These are phyloP conservation scores for Paguma larvata DNA, from an alignment of 2,797 vertebrate species.

Conservation along the genomic window DNA sequence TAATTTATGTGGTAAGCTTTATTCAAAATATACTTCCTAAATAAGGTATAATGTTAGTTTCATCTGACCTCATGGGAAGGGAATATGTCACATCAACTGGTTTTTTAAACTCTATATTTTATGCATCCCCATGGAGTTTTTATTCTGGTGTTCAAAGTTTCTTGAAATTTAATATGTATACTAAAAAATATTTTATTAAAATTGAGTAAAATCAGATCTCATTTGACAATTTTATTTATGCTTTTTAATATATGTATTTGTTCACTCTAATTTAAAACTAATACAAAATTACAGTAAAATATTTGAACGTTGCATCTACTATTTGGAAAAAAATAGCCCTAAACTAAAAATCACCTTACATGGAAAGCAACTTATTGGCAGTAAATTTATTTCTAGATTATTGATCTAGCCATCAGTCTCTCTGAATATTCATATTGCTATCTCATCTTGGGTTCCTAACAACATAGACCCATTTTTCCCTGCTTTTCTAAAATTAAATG, in stretches of 20 bases:
- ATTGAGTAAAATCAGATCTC: constrained; percentile 32
- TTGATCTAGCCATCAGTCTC: not conserved
- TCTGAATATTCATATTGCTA: not conserved
- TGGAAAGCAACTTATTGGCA: not conserved
- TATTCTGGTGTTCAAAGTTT: constrained; percentile 21
- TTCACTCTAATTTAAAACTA: constrained; percentile 54
- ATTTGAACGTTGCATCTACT: not conserved
- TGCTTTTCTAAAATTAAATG: constrained; percentile 23
- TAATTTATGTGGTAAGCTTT: constrained; percentile 42
- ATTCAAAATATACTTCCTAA: constrained; percentile 12
- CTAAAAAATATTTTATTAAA: constrained; percentile 40
- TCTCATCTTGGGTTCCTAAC: constrained; percentile 25
- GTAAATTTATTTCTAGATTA: constrained; percentile 47
- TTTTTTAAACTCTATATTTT: constrained; percentile 32
- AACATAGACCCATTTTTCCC: not conserved
- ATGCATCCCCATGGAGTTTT: not conserved
- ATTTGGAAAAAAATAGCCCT: not conserved
- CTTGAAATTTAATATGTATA: constrained; percentile 30
- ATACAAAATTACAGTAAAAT: not conserved
- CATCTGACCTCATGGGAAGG: constrained; percentile 36
- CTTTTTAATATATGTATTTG: not conserved
- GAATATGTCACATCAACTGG: constrained; percentile 60
- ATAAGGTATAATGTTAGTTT: constrained; percentile 51
- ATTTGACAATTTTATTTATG: not conserved
- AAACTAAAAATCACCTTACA: constrained; percentile 19